Base-by-base conservation (phyloP, 1,140 invertebrate genomes). In the Odontomachus brunneus region DNA sequence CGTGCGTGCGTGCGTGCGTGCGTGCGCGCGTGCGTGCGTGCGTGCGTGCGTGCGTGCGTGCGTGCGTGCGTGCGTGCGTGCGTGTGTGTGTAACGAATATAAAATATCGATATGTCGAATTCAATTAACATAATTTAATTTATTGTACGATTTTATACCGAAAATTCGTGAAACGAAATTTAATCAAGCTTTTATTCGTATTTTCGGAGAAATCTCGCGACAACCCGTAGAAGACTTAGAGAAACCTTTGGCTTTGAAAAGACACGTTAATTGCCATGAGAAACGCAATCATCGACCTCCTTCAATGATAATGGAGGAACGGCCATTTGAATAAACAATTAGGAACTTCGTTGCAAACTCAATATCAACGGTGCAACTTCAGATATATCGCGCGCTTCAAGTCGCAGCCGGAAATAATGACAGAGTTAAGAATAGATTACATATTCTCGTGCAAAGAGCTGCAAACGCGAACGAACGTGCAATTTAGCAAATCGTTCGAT, bases 401-500 rank as follows among this genome's bases (percentile, higher is more conserved):
- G 9, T 65, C 17, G 3, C 9, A 44, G 14, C n/a, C 19, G 3
- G 60, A 75, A 22, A 74, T 62, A 44, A 44, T 2, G 19, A 38
- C 14, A n/a, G 22, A 1, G 38, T 66, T 55, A 53, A 55, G 66
- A 76, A n/a, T n/a, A 62, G 22, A 49, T 29, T 19, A 62, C 24
- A 29, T 5, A 11, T 51, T 7, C 26, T 15, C 33, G 19, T 11
- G n/a, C 33, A 59, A n/a, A 5, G 14, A 69, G 15, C 22, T 44
- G 51, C 19, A 9, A 26, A 44, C 38, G 7, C 19, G 44, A 55
- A 38, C 19, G 38, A 7, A 44, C 15, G 17, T 44, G 19, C 63
- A 24, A 44, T 22, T 55, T 67, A 69, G 44, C 22, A 69, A 78
- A 69, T 78, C 49, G 9, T 57, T 69, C 11, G 14, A 15, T 48